phyloP scores from a whole-genome alignment of 2,888 invertebrate genomes.

The Limenitis camilla region DNA sequence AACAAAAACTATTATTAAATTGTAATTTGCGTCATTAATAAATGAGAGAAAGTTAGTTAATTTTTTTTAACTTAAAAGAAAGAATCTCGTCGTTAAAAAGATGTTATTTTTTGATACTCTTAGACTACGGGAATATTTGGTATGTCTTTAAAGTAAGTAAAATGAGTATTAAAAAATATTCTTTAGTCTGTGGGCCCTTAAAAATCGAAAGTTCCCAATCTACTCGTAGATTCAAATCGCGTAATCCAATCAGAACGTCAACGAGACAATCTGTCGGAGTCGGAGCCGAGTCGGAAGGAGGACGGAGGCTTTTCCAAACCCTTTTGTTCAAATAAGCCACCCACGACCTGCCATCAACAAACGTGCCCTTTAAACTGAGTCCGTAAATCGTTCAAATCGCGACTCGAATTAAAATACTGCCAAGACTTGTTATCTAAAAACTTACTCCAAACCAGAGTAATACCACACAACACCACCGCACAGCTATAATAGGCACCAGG shows the following conservation, averaged over 20 bases:
- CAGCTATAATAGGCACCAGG: too few relatives aligned
- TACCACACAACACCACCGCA: too few relatives aligned
- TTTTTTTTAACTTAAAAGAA: too few relatives aligned
- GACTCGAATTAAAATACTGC: background rate
- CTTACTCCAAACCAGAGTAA: too few relatives aligned
- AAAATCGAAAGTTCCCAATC: conserved; percentile 17
- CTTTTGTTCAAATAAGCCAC: conserved; percentile 66
- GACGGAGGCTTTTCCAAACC: conserved; percentile 44
- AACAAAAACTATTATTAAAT: too few relatives aligned
- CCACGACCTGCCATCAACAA: conserved; percentile 52
- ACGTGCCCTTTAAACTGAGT: conserved; percentile 55
- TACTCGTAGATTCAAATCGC: conserved; percentile 44
- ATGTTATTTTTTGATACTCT: too few relatives aligned
- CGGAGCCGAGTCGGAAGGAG: conserved; percentile 8
- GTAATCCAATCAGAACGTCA: conserved; percentile 53
- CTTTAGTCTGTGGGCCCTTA: background rate
- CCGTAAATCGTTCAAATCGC: conserved; percentile 59
- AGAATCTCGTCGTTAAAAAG: too few relatives aligned
- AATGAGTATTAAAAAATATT: background rate
- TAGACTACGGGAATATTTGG: too few relatives aligned
- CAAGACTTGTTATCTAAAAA: too few relatives aligned
- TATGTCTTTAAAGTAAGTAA: background rate
- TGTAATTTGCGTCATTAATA: too few relatives aligned
- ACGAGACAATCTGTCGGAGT: conserved; percentile 32
- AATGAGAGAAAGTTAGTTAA: too few relatives aligned